Base-by-base conservation (phyloP, 2,797 vertebrate species). In the Zenarchopterus dispar region DNA sequence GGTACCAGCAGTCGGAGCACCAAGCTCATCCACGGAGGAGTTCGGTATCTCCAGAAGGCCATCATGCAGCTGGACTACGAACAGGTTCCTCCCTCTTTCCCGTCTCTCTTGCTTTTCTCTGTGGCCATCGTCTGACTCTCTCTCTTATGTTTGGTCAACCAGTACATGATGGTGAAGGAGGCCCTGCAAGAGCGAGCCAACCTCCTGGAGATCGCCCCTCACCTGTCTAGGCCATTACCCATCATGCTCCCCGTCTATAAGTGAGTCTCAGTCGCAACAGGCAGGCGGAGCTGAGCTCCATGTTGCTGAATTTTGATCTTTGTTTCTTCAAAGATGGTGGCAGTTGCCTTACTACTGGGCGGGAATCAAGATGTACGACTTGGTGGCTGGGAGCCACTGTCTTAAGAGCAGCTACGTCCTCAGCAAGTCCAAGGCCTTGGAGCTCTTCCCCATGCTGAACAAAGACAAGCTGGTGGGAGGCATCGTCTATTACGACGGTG, bases 161-260 rank as follows among this genome's bases (percentile, higher is more conserved):
- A 99, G 97, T 99, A 98, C 89, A 95, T 91, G 94, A 95, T 99
- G 94, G 98, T 99, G 73, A 98, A 98, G 86, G 98, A 99, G 84
- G 96, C 98, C 0, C 95, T 99, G 9, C 94, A 95, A 0, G 97
- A 99, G 75, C 93, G 98, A 44, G 95, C 97, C 33, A 96, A 99
- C 84, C 93, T 99, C 15, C 93, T 99, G 66, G 93, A 97, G 56
- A 96, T 99, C 0, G 98, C 98, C 0, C 98, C 98, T 6, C 97
- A 99, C 82, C 93, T 99, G 1, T 98, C 98, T 0, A 93, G 93
- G 1, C 94, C 97, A 0, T 74, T 99, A 70, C 97, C 98, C 75
- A 99, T 99, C 87, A 99, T 99, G 98, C 96, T 99, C 5, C 98
- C 98, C 59, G 90, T 99, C 87, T 99, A 99, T 93, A 99, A 95